Conservation (phyloP, 2,113 vertebrate species). For the Dissostichus mawsoni region DNA sequence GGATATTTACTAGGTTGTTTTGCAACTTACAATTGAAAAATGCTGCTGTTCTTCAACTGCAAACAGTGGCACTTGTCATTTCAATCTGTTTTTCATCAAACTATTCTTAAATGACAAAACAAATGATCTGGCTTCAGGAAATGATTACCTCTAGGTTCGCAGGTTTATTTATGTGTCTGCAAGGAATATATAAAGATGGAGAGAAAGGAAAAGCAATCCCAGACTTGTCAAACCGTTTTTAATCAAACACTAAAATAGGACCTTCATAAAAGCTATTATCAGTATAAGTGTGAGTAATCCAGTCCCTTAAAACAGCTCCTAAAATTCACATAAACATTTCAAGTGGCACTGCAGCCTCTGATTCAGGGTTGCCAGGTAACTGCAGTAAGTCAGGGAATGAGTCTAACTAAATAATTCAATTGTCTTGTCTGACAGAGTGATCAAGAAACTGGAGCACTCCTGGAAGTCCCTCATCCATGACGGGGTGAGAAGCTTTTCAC, state of each 20-base stretch:
- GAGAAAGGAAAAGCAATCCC: not conserved
- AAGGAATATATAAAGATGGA: conserved; percentile 9
- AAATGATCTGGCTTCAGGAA: conserved; percentile 15
- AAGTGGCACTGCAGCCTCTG: not conserved
- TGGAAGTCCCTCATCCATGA: conserved; percentile 99
- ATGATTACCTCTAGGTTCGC: not conserved
- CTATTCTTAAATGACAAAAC: not conserved
- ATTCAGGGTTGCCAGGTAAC: conserved; percentile 38
- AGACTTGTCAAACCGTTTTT: conserved; percentile 7
- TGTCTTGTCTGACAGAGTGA: conserved; percentile 86
- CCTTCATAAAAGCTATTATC: not conserved
- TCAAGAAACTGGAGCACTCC: conserved; percentile 97
- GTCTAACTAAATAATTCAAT: conserved; percentile 44
- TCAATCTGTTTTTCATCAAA: not conserved
- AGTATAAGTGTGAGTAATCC: not conserved
- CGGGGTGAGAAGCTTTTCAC: conserved; percentile 87
- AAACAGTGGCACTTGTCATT: not conserved
- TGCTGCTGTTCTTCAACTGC: not conserved
- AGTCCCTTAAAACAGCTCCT: not conserved
- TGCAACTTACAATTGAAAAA: not conserved
- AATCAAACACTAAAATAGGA: conserved; percentile 6
- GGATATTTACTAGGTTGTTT: not conserved
- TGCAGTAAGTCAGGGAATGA: not conserved
- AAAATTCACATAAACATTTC: not conserved
- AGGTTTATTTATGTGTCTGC: conserved; percentile 25